These are phyloP conservation scores for Agrypnus murinus DNA, from an alignment of 2,888 invertebrate species.

Conservation along the genomic window DNA sequence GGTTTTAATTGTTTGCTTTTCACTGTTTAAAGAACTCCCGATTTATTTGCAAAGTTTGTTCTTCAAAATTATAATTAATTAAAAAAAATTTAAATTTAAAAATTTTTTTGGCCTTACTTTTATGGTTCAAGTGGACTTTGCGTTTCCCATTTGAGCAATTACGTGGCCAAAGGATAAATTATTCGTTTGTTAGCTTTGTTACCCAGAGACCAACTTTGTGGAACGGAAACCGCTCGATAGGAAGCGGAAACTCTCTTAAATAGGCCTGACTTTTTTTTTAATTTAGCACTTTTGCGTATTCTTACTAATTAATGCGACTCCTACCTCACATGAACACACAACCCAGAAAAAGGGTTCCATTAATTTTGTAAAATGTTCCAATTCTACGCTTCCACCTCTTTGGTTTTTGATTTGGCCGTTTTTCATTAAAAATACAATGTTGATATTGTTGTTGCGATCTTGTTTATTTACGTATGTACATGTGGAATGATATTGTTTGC, in stretches of 20 bases:
- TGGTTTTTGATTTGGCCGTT: neutral
- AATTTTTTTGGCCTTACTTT: slow-evolving; percentile 3
- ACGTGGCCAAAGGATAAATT: slow-evolving; percentile 24
- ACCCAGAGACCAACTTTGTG: slow-evolving; percentile 25
- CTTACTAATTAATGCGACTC: slow-evolving; percentile 29
- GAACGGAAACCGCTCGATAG: slow-evolving; percentile 32
- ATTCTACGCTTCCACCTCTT: slow-evolving; percentile 1
- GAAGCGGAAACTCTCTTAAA: slow-evolving; percentile 32
- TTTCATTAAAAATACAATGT: slow-evolving; percentile 16
- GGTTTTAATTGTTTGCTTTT: too few species aligned
- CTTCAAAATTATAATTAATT: neutral
- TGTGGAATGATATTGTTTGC: too few species aligned
- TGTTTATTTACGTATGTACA: too few species aligned
- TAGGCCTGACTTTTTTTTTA: slow-evolving; percentile 28
- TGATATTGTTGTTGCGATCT: neutral
- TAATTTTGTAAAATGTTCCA: slow-evolving; percentile 24
- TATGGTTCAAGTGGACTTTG: slow-evolving; percentile 16
- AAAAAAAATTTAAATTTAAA: neutral
- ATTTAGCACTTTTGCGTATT: slow-evolving; percentile 36
- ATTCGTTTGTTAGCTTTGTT: slow-evolving; percentile 27
- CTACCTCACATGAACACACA: slow-evolving; percentile 9
- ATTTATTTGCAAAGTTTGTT: too few species aligned
- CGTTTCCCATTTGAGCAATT: slow-evolving; percentile 28
- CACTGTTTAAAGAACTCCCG: too few species aligned
- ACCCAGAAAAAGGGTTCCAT: slow-evolving; percentile 15